Conservation (phyloP, 2,888 invertebrate species). For the Coelogynopora nodosa region DNA sequence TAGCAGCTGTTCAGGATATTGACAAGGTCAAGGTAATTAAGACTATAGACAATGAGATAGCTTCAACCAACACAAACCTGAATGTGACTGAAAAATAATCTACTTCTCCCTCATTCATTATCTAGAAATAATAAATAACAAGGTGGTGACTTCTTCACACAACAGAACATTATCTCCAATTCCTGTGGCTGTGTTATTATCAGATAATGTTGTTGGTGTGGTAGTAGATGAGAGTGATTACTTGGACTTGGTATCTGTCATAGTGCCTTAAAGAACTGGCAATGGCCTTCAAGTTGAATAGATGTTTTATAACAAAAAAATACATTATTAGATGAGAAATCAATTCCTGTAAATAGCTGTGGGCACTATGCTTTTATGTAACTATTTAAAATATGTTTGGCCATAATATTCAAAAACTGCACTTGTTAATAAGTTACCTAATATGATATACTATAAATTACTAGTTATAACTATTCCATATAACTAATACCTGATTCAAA, state of each 20-base stretch:
- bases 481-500: neutral
- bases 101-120: neutral
- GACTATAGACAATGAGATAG: neutral
- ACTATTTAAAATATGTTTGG: slow-evolving; percentile 23
- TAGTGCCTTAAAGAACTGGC: neutral
- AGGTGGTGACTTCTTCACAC: neutral
- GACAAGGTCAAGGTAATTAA: neutral
- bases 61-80: neutral
- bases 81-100: neutral
- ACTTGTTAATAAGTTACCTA: neutral
- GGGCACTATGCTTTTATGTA: slow-evolving; percentile 9
- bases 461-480: neutral
- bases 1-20: neutral
- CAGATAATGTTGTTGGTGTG: neutral
- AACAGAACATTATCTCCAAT: neutral
- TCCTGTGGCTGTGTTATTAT: neutral
- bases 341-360: neutral
- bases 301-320: slow-evolving; percentile 7
- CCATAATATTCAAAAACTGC: slow-evolving; percentile 6
- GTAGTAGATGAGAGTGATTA: slow-evolving; percentile 5
- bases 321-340: neutral
- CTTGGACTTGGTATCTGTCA: neutral
- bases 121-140: neutral
- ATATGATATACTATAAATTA: neutral
- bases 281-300: neutral